Base-by-base conservation (phyloP, 2,113 vertebrate species). In the Orycteropus afer region DNA sequence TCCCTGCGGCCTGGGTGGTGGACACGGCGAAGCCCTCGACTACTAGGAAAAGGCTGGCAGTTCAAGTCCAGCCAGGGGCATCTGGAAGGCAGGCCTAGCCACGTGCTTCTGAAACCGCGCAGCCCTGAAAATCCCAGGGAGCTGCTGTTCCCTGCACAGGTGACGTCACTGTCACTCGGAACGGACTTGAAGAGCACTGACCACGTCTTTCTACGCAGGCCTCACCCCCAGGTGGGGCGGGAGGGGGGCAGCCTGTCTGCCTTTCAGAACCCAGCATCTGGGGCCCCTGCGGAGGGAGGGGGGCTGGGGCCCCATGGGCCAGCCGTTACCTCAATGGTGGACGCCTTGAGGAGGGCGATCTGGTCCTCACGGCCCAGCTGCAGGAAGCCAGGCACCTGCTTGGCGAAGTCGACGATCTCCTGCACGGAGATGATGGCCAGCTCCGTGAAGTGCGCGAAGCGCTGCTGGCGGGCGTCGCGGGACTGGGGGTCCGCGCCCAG, bases 381-480 rank as follows among this genome's bases (percentile, higher is more conserved):
- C 67, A 98, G 90, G 88, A 98, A 98, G 74, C 98, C 98, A 0
- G 98, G 98, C 81, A 98, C 98, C 93, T 98, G 98, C 95, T 98
- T 98, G 95, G 98, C 98, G 7, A 98, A 98, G 87, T 98, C 98
- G 78, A 98, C 98, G 0, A 98, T 98, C 95, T 98, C 98, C 80
- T 98, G 98, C 69, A 98, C 98, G 0, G 98, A 98, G 95, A 98
- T 98, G 97, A 98, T 98, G 86, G 98, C 98, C 81, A 98, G 80
- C 86, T 98, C 98, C 0, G 98, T 98, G 91, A 98, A 98, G 95
- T 98, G 98, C 83, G 98, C 98, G 0, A 98, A 98, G 23, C 98
- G 98, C 81, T 98, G 98, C 86, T 98, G 98, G 23, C 98, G 98
- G 4, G 98, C 98, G 17, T 98, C 98, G 0, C 98, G 97, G 82